These are phyloP conservation scores for Agrypnus murinus DNA, from an alignment of 2,888 invertebrate species.

Conservation along the genomic window DNA sequence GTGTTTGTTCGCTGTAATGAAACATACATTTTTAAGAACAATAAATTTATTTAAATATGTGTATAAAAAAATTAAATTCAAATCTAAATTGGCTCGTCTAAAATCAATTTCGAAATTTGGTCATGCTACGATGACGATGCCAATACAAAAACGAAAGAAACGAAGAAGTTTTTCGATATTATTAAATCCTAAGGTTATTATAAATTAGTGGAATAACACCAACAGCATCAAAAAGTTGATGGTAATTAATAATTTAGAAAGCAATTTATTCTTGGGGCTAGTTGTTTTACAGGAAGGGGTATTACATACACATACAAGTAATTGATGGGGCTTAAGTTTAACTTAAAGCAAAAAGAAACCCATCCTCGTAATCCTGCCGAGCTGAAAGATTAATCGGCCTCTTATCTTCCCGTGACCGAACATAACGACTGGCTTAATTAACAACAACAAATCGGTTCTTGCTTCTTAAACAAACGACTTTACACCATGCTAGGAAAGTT, in stretches of 20 bases:
- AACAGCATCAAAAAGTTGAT: background rate
- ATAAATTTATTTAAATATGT: too few relatives aligned
- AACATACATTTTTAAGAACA: conserved; percentile 9
- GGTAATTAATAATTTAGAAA: conserved; percentile 20
- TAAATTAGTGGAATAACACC: conserved; percentile 4
- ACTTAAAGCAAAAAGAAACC: conserved; percentile 60
- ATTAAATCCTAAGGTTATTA: background rate
- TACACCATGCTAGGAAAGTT: conserved; percentile 44
- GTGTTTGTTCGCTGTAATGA: conserved; percentile 63
- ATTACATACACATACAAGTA: conserved; percentile 31
- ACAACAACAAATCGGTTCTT: conserved; percentile 58
- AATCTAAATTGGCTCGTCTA: too few relatives aligned
- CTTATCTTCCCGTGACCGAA: conserved; percentile 61
- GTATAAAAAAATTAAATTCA: too few relatives aligned
- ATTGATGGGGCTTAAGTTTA: conserved; percentile 49
- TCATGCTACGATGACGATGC: too few relatives aligned
- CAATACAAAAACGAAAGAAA: too few relatives aligned
- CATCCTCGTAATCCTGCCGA: conserved; percentile 59
- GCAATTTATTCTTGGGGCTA: conserved; percentile 20
- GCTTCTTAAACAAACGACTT: conserved; percentile 52
- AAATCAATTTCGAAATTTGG: too few relatives aligned
- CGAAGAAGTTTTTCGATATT: too few relatives aligned
- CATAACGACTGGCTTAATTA: conserved; percentile 62
- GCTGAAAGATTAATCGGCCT: conserved; percentile 61
- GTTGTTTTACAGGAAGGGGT: conserved; percentile 17